A percentile compares a stretch with the other conserved stretches of the same genome.
These are phyloP conservation scores for Rhinogobius similis DNA, from an alignment of 2,113 vertebrate genomes.

Conservation along the genomic window DNA sequence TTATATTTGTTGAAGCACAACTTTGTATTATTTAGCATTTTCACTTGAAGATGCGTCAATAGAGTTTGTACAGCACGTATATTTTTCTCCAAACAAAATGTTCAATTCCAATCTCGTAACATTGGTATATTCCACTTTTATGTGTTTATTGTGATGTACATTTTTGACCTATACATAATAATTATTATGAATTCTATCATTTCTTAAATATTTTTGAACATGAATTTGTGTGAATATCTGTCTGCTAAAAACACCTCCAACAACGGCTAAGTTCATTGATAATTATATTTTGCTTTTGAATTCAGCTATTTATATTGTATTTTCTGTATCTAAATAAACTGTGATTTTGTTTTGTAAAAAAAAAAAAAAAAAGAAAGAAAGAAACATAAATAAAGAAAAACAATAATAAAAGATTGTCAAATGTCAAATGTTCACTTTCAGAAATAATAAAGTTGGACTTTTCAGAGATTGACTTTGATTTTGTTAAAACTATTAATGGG, in stretches of 20 bases:
- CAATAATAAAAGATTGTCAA: slow-evolving; percentile 21
- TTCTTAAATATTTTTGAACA: slow-evolving; percentile 15
- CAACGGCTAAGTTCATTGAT: neutral
- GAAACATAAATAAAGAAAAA: no score
- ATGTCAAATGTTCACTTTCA: slow-evolving; percentile 52
- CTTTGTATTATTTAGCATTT: neutral
- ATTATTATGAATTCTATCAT: neutral
- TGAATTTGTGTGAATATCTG: neutral
- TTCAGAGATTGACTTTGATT: slow-evolving; percentile 24
- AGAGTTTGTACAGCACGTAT: neutral
- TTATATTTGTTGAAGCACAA: slow-evolving; percentile 3
- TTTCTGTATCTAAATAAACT: slow-evolving; percentile 61
- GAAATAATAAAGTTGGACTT: slow-evolving; percentile 69
- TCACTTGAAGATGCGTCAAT: neutral
- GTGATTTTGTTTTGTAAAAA: slow-evolving; percentile 71
- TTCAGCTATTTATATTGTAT: slow-evolving; percentile 64
- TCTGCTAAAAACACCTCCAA: slow-evolving; percentile 22
- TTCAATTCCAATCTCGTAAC: slow-evolving; percentile 4
- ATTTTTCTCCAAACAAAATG: neutral
- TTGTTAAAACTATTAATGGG: neutral
- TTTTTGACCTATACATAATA: neutral
- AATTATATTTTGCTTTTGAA: slow-evolving; percentile 24
- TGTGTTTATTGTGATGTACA: slow-evolving; percentile 8
- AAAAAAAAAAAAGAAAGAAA: slow-evolving; percentile 13
- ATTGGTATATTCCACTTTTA: slow-evolving; percentile 9